A percentile compares a stretch with the other conserved stretches of the same genome.
Evolutionary conservation across 1,140 invertebrate genomes (phyloP).

Genomic region (Helicoverpa armigera): DNA sequence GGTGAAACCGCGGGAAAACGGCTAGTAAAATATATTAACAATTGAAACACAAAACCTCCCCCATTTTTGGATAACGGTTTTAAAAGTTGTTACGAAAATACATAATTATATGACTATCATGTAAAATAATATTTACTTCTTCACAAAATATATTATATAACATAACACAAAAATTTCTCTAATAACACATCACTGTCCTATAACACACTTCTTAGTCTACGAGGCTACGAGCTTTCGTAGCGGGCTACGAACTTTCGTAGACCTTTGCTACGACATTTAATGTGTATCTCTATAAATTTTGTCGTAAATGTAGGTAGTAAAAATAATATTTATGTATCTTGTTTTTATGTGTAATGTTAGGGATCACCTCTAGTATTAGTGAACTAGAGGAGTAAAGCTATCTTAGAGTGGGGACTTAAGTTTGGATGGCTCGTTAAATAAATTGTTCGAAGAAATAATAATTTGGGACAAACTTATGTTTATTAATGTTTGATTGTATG

Average conservation of each 20-base stretch:
- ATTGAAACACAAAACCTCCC: too few relatives aligned
- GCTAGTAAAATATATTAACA: too few relatives aligned
- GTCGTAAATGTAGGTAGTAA: constrained; percentile 57
- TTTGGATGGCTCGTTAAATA: not conserved
- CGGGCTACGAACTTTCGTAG: constrained; percentile 62
- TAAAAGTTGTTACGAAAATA: too few relatives aligned
- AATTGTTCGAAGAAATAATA: too few relatives aligned
- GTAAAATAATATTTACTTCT: too few relatives aligned
- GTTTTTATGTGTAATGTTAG: constrained; percentile 37
- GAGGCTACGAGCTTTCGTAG: not conserved
- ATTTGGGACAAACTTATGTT: too few relatives aligned
- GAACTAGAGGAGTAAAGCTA: constrained; percentile 26
- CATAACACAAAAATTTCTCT: not conserved
- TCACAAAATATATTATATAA: not conserved
- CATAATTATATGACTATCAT: too few relatives aligned
- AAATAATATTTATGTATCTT: constrained; percentile 53
- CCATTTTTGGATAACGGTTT: too few relatives aligned
- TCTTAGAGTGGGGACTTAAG: constrained; percentile 17
- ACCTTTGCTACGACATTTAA: constrained; percentile 60
- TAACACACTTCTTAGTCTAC: constrained; percentile 51
- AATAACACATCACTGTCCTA: constrained; percentile 44
- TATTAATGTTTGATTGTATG: too few relatives aligned
- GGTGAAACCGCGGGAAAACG: too few relatives aligned
- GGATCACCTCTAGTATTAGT: constrained; percentile 37
- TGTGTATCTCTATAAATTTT: constrained; percentile 54